phyloP scores from a whole-genome alignment of 1,140 invertebrate species.

The Drosophila nigrodunni region DNA sequence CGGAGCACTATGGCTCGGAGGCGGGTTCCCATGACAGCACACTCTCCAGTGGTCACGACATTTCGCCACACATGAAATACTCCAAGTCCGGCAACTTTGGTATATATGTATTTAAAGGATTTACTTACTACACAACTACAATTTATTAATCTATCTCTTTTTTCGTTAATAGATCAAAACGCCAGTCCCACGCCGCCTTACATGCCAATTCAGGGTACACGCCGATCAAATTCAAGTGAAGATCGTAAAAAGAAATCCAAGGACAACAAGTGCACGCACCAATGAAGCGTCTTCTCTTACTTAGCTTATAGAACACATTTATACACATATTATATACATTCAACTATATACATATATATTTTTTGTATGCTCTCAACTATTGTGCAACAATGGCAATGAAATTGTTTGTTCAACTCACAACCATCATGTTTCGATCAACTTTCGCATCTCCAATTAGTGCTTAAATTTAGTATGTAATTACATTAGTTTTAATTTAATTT shows the following conservation, averaged over 20 bases:
- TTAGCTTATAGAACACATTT: conserved; percentile 11
- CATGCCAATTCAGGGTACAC: conserved; percentile 92
- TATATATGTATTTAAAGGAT: conserved; percentile 79
- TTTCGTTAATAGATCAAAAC: conserved; percentile 84
- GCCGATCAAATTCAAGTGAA: conserved; percentile 86
- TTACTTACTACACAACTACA: background rate
- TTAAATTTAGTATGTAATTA: conserved; percentile 47
- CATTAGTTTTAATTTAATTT: conserved; percentile 42
- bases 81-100: conserved; percentile 80
- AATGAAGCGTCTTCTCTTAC: conserved; percentile 53
- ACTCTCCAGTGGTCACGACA: conserved; percentile 66
- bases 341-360: conserved; percentile 36
- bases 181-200: conserved; percentile 88
- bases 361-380: conserved; percentile 36
- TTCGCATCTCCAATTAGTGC: conserved; percentile 43
- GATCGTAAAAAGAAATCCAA: conserved; percentile 86
- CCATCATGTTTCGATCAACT: conserved; percentile 23
- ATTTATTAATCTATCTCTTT: conserved; percentile 30
- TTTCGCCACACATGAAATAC: conserved; percentile 73
- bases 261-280: conserved; percentile 84
- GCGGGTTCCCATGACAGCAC: conserved; percentile 72
- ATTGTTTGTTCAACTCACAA: conserved; percentile 60
- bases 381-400: conserved; percentile 59
- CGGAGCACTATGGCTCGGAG: conserved; percentile 69
- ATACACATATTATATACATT: conserved; percentile 11